Conservation (phyloP, 2,113 vertebrate species). For the Blennius ocellaris region DNA sequence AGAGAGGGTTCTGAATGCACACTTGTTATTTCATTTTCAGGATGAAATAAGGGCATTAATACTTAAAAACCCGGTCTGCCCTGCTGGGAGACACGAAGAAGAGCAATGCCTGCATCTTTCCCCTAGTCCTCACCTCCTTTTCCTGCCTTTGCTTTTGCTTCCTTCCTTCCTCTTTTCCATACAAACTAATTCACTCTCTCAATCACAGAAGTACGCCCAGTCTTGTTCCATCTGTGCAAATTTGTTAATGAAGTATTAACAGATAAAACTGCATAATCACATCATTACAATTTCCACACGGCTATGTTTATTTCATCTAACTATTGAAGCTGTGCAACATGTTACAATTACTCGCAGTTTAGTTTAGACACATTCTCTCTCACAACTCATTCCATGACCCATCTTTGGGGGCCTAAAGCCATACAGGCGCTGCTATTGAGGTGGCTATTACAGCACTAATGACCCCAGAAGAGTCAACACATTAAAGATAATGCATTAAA, state of each 20-base stretch:
- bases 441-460: conserved; percentile 79
- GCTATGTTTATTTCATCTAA: conserved; percentile 12
- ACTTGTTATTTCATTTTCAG: conserved; percentile 80
- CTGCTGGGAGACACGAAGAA: conserved; percentile 44
- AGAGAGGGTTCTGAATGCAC: conserved; percentile 69
- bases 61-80: conserved; percentile 70
- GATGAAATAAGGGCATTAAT: conserved; percentile 78
- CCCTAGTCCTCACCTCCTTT: conserved; percentile 14
- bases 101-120: conserved; percentile 36
- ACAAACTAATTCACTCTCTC: conserved; percentile 21
- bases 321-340: conserved; percentile 11
- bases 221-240: conserved; percentile 1
- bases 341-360: conserved; percentile 24
- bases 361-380: conserved; percentile 21
- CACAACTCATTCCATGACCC: conserved; percentile 10
- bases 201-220: conserved; percentile 23
- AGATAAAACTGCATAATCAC: conserved; percentile 35
- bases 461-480: conserved; percentile 80
- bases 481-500: conserved; percentile 82
- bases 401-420: conserved; percentile 52
- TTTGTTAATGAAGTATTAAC: conserved; percentile 41
- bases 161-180: conserved; percentile 15
- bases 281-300: not conserved
- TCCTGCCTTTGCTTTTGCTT: not conserved
- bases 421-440: conserved; percentile 66